Base-by-base conservation (phyloP, 2,797 vertebrate species). In the Gadopsis marmoratus region DNA sequence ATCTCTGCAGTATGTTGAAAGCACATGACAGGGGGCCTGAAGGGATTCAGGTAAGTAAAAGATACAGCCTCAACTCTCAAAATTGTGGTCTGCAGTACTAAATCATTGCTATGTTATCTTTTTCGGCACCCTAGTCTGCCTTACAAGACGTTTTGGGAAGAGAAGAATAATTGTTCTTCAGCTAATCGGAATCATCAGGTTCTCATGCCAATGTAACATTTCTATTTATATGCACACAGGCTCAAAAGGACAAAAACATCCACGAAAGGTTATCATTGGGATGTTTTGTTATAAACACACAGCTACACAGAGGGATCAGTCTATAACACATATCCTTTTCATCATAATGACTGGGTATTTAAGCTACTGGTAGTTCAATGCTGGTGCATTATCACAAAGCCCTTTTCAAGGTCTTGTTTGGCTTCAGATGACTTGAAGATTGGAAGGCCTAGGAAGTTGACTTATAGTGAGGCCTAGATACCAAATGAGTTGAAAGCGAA, bases 281-380 rank as follows among this genome's bases (percentile, higher is more conserved):
- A 79, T 6, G 73, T 84, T 84, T 85, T 75, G 65, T 76, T 81
- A 48, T 82, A 88, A 91, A 90, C 78, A 70, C 0, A n/a, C 29
- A 51, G 53, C 37, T 66, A 70, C 68, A 82, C 43, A 74, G 33
- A 78, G 21, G 45, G 63, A 85, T 83, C 16, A 62, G 66, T 50
- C 71, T 75, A 17, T 0, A 75, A 6, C 60, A 83, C 23, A 43
- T 53, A 77, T 73, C 65, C n/a, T 73, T 69, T 76, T 81, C 50
- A 85, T 66, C 39, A 26, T 73, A 64, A 84, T 79, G 51, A 82
- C 60, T 67, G 31, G 2, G 72, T 65, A 37, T 85, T 58, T 45
- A 56, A 41, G 23, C 19, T 43, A 35, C 33, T 55, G 51, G 55
- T 55, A 41, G 37, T 41, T 69, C 75, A 83, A 78, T 47, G 48